Evolutionary conservation across 1,140 invertebrate species (phyloP), one percentile per base, ranked within the genome.

Genomic region (Zaprionus tsacasi): DNA sequence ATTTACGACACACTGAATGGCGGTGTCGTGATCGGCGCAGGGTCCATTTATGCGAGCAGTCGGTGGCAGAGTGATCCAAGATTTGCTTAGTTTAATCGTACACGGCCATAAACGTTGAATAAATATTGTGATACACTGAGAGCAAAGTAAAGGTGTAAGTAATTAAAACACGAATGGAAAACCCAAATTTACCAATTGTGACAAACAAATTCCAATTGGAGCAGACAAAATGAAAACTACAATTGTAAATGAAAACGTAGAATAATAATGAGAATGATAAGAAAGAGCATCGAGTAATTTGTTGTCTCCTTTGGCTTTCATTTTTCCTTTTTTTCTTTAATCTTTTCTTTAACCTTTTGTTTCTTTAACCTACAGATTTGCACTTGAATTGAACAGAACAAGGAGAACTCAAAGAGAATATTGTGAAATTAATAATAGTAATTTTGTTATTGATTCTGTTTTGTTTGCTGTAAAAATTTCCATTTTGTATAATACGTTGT

Each of bases 11-110:
- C 35, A 30, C 43, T 77, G 60, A 81, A 73, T 74, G 38, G 48
- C 38, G 27, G 13, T 48, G 45, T 59, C 57, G 65, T 69, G 70
- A 69, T 71, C 69, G 13, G 30, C 11, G 48, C 15, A 54, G 36
- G 43, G 35, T 25, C 13, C 70, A 54, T 64, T 64, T 74, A 74
- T 79, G 65, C 68, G 78, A 79, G 57, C 82, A 85, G 79, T 69
- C 82, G 75, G 36, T 50, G 33, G 27, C 13, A 10, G 82, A 79
- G 82, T 86, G 83, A 87, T 86, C 79, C 38, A 13, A 30, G 13
- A 48, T 63, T 70, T 73, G 70, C 35, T 40, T 52, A 52, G 15
- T 40, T 58, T 40, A 59, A 33, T 33, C 48, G 36, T 43, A 45
- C 52, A 40, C n/a, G 10, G n/a, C 52, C 17, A 57, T 55, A 56